Evolutionary conservation across 2,113 vertebrate genomes (phyloP).

Genomic region (Sterrhoptilus dennistouni): DNA sequence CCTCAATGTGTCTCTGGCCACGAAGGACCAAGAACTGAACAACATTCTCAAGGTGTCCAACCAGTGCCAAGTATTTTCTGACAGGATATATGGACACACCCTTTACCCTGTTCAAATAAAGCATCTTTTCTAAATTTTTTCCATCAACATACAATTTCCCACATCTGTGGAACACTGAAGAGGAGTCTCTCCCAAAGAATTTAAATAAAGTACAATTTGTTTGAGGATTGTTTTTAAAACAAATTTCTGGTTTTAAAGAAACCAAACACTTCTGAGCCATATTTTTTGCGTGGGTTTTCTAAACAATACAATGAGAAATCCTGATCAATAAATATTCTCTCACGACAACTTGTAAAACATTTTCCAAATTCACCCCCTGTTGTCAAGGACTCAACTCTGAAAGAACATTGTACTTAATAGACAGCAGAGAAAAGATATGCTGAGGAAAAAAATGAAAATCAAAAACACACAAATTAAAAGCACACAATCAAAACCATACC

Average conservation of each 20-base stretch:
- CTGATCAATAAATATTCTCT: neutral
- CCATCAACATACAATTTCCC: neutral
- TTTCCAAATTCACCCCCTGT: neutral
- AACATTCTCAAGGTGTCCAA: neutral
- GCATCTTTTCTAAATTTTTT: neutral
- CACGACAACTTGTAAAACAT: neutral
- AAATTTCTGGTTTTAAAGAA: neutral
- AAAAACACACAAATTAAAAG: neutral
- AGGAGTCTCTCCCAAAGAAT: neutral
- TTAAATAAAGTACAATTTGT: neutral
- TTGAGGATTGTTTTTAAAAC: neutral
- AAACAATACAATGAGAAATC: neutral
- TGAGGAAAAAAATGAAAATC: neutral
- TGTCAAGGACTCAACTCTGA: neutral
- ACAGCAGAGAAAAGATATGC: neutral
- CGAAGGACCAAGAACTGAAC: neutral
- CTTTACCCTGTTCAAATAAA: neutral
- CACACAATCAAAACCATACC: neutral
- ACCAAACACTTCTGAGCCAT: neutral
- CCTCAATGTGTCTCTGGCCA: rapidly evolving
- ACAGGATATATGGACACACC: neutral
- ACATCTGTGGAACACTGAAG: neutral
- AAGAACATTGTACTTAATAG: neutral
- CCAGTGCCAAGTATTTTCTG: neutral
- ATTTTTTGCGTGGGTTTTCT: neutral